A percentile compares a stretch with the other conserved stretches of the same genome.
Conservation (phyloP, 2,113 vertebrate genomes). For the Eptatretus burgeri region DNA sequence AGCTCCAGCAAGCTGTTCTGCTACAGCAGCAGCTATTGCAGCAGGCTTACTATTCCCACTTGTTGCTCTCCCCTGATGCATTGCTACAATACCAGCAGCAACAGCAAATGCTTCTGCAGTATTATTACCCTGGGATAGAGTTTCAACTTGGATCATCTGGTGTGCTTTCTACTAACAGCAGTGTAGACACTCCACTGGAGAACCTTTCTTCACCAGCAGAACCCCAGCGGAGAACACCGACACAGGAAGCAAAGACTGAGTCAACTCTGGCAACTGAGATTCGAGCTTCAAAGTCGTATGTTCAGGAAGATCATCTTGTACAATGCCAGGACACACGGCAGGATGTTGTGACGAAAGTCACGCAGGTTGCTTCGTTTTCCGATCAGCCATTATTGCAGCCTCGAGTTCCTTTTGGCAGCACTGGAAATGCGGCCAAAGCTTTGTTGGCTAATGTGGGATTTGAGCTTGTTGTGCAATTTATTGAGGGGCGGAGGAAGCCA, state of each 20-base stretch:
- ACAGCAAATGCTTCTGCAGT: conserved; percentile 18
- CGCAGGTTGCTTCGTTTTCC: not conserved
- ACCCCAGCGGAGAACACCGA: no score
- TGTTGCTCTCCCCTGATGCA: conserved; percentile 18
- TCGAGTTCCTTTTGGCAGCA: conserved; percentile 11
- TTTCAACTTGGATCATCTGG: conserved; percentile 8
- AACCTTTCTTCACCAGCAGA: no score
- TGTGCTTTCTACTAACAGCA: no score
- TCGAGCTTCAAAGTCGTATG: no score
- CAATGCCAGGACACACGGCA: no score
- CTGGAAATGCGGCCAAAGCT: conserved; percentile 17
- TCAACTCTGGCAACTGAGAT: no score
- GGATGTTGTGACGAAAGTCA: conserved; percentile 18
- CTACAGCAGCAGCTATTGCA: conserved; percentile 15
- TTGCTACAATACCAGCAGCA: conserved; percentile 20
- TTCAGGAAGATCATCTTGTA: no score
- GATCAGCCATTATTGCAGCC: not conserved
- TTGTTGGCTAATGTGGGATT: conserved; percentile 22
- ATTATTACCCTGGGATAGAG: conserved; percentile 22
- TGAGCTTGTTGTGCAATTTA: conserved; percentile 23
- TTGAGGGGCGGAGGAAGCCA: conserved; percentile 14
- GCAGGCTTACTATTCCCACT: conserved; percentile 17
- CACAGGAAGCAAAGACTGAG: no score
- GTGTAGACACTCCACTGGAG: no score
- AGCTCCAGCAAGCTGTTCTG: conserved; percentile 15